These are phyloP conservation scores for Drosophila athabasca DNA, from an alignment of 1,140 invertebrate species.

Conservation along the genomic window DNA sequence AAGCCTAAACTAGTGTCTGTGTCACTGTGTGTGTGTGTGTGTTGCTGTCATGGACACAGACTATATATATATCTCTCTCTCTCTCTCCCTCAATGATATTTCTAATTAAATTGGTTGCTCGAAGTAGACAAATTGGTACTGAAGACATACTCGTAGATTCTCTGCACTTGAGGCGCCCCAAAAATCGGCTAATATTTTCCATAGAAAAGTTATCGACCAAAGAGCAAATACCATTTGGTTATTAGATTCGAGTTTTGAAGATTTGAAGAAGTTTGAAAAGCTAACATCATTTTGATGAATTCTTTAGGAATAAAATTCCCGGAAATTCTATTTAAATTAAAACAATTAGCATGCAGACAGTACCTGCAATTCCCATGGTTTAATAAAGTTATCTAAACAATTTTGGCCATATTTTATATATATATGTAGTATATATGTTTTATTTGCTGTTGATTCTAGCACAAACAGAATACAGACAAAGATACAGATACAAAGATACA, in stretches of 20 bases:
- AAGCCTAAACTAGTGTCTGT: slow-evolving; percentile 21
- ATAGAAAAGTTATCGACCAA: too few species aligned
- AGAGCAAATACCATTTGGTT: too few species aligned
- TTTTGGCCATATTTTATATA: neutral
- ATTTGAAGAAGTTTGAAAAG: too few species aligned
- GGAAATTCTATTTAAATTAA: too few species aligned
- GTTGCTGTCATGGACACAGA: neutral
- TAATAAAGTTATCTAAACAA: slow-evolving; percentile 17
- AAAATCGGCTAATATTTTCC: too few species aligned
- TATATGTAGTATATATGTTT: too few species aligned
- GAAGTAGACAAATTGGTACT: slow-evolving; percentile 42
- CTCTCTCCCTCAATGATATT: slow-evolving; percentile 4
- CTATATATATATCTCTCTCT: neutral
- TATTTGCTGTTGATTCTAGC: slow-evolving; percentile 3
- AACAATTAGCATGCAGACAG: too few species aligned
- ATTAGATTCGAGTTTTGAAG: too few species aligned
- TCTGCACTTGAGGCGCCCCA: slow-evolving; percentile 12
- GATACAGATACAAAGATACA: slow-evolving; percentile 24
- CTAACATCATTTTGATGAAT: too few species aligned
- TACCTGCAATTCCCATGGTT: too few species aligned
- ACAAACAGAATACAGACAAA: slow-evolving; percentile 26
- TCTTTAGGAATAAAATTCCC: too few species aligned
- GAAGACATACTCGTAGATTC: neutral
- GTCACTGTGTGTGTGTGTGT: too few species aligned
- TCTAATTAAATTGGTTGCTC: slow-evolving; percentile 61